Base-by-base conservation (phyloP, 2,113 vertebrate species). In the Rhegmatorhina hoffmannsi region DNA sequence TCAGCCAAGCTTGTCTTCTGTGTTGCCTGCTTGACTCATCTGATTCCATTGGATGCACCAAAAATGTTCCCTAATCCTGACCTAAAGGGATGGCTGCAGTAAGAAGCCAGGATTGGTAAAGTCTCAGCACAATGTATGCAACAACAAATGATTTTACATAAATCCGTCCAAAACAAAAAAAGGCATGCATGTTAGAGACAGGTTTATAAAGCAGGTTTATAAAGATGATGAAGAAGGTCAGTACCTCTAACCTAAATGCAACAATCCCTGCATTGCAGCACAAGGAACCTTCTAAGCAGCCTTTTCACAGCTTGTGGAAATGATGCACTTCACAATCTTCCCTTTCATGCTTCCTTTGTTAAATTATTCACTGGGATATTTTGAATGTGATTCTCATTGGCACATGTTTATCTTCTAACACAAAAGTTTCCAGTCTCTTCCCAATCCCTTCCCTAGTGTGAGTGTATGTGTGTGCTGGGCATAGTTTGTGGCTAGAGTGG, bases 61-160 rank as follows among this genome's bases (percentile, higher is more conserved):
- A 72, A 87, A 89, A 24, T 75, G 23, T 33, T 86, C 19, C 10
- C 2, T 52, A 67, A 49, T 72, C 26, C 17, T 72, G 38, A 84
- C 19, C 26, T 59, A 68, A 84, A 86, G 75, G 3, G 9, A 74
- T 33, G 52, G 49, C 67, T 95, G 62, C 49, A 52, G 46, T 96
- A 86, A 89, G 79, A 92, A 92, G 38, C 11, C n/a, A 92, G 68
- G 34, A 38, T 95, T 95, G 94, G 50, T 73, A 72, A 91, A 80
- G 49, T 89, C 89, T 92, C 95, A 92, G 84, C 77, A 96, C 55
- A 90, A 79, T 44, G 43, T 81, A 31, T 1, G 3, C 26, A 76
- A 76, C 94, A 97, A 86, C 36, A 90, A 93, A 87, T 59, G 43
- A 84, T 95, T 96, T 90, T 84, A 93, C 78, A 92, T 84, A 94